Evolutionary conservation across 2,113 vertebrate species (phyloP).

Genomic region (Mormyrus iriodes): DNA sequence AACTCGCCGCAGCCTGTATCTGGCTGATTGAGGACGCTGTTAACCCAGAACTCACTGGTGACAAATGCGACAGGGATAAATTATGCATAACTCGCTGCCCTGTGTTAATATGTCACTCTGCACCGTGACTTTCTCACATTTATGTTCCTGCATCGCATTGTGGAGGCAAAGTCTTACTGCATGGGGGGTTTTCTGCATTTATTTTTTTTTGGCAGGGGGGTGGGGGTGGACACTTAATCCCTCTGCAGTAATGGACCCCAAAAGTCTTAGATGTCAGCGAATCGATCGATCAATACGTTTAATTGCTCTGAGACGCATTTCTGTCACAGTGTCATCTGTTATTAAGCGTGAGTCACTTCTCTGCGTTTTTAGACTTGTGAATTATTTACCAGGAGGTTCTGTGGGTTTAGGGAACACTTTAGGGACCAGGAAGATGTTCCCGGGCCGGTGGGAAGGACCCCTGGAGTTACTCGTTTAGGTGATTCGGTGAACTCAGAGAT

Average conservation of each 20-base stretch:
- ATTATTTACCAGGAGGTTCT: conserved; percentile 15
- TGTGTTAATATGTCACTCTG: neutral
- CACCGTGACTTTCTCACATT: neutral
- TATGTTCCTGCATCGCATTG: neutral
- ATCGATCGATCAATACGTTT: conserved; percentile 15
- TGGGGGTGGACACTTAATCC: neutral
- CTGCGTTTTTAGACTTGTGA: neutral
- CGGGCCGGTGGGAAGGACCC: neutral
- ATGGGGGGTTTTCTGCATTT: neutral
- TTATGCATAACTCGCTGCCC: neutral
- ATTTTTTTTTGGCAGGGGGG: neutral
- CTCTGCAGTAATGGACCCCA: neutral
- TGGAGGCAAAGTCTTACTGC: neutral
- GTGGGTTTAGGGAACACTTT: neutral
- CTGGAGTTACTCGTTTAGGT: neutral
- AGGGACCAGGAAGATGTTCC: neutral
- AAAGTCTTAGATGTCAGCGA: neutral
- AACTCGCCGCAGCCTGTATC: neutral
- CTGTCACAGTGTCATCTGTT: conserved; percentile 6
- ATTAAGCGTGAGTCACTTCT: conserved; percentile 14
- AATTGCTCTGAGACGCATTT: neutral
- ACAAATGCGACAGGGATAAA: neutral
- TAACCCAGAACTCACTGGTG: conserved; percentile 7
- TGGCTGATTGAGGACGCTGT: neutral
- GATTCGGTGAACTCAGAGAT: neutral